Conservation (phyloP, 2,113 vertebrate genomes). For the Apus apus region DNA sequence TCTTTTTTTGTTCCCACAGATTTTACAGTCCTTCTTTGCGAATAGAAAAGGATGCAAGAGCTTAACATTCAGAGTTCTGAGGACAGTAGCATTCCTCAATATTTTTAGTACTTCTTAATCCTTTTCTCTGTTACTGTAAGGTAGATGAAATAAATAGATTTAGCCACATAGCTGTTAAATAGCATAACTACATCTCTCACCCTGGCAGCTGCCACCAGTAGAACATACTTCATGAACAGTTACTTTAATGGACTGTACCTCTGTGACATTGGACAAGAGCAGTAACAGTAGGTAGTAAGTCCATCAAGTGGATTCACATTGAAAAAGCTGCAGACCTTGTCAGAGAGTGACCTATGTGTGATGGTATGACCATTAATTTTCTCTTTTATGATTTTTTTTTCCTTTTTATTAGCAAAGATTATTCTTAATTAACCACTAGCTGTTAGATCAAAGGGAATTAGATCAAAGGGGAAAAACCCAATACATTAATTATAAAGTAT, state of each 20-base stretch:
- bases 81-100: not conserved
- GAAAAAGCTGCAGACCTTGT: not conserved
- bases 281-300: not conserved
- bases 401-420: slow-evolving; percentile 19
- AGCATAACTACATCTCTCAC: not conserved
- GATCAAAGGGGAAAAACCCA: not conserved
- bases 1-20: not conserved
- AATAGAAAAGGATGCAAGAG: not conserved
- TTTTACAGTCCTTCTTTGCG: not conserved
- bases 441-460: slow-evolving; percentile 28
- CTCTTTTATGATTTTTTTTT: not conserved
- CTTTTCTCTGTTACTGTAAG: not conserved
- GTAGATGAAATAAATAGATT: not conserved
- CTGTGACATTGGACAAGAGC: not conserved
- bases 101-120: not conserved
- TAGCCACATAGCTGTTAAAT: not conserved
- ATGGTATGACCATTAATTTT: not conserved
- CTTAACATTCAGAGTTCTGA: not conserved
- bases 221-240: not conserved
- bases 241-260: slow-evolving; percentile 23
- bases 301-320: not conserved
- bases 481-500: not conserved
- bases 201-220: not conserved
- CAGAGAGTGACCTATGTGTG: not conserved
- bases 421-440: slow-evolving; percentile 29